Evolutionary conservation across 2,113 vertebrate genomes (phyloP), one percentile per base, ranked within the genome.

Genomic region (Percina caprodes): DNA sequence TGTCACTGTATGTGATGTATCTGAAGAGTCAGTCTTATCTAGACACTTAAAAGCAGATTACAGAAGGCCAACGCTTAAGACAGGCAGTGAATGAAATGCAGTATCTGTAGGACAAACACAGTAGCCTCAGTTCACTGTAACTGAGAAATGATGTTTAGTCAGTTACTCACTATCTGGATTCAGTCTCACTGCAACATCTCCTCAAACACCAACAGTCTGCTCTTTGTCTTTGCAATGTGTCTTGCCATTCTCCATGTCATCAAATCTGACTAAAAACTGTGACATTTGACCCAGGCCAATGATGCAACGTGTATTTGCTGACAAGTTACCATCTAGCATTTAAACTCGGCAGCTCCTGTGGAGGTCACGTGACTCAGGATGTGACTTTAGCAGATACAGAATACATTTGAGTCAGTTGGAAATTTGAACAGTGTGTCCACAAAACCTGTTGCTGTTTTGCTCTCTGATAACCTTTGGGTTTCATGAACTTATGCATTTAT

Each of bases 61-160:
- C 26, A 18, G 30, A 18, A 5, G 21, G 12, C 2, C 9, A 2
- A 23, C 67, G 46, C 9, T 35, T 12, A 10, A 0, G 7, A 26
- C 39, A 63, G 5, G 39, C 49, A 69, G 48, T 49, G 52, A 62
- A 49, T 69, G 10, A 56, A 63, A 19, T 10, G 15, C 16, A 48
- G 33, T 46, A 45, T 82, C 19, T 79, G 51, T 74, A 16, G 46
- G 74, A 65, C 63, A 69, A 69, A 58, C 62, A 77, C 0, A 14
- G 69, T 3, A 74, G 70, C 69, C 58, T 74, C 79, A 77, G 83
- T 85, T 72, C 81, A 69, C 33, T 72, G 67, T 71, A 68, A 39
- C 58, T 62, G 48, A 52, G 59, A 42, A 15, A 42, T 58, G 13
- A 7, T 60, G 45, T 80, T 71, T 68, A 55, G 73, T 55, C 67